phyloP scores from a whole-genome alignment of 2,113 vertebrate genomes.

The Semicossyphus pulcher region DNA sequence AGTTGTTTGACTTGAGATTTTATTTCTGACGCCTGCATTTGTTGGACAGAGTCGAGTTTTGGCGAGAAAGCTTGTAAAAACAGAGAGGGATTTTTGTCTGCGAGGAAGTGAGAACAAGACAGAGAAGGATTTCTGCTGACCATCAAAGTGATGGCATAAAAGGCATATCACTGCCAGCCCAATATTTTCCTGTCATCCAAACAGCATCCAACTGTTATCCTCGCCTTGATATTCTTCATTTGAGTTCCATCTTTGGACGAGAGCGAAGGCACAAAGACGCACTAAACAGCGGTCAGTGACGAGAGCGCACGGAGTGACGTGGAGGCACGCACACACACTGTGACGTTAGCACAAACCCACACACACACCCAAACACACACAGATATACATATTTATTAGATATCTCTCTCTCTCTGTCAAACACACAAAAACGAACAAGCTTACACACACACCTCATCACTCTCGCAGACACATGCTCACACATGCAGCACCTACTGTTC shows the following conservation, averaged over 20 bases:
- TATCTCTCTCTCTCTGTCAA: slow-evolving; percentile 3
- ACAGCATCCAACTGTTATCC: slow-evolving; percentile 47
- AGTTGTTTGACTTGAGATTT: slow-evolving; percentile 7
- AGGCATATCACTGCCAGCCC: slow-evolving; percentile 59
- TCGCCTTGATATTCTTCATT: slow-evolving; percentile 43
- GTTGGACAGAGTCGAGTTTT: slow-evolving; percentile 7
- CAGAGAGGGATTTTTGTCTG: slow-evolving; percentile 15
- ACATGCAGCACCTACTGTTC: slow-evolving; percentile 14
- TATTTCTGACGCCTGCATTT: slow-evolving; percentile 7
- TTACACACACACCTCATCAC: slow-evolving; percentile 21
- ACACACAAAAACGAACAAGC: neutral
- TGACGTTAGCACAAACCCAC: slow-evolving; percentile 9
- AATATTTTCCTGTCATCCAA: slow-evolving; percentile 61
- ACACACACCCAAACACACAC: neutral
- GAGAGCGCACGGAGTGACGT: neutral
- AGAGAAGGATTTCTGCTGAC: slow-evolving; percentile 24
- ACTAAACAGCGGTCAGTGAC: neutral
- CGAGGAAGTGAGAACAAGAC: slow-evolving; percentile 46
- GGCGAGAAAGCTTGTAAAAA: slow-evolving; percentile 21
- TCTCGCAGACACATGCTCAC: slow-evolving; percentile 17
- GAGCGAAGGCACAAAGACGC: slow-evolving; percentile 15
- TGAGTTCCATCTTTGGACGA: slow-evolving; percentile 42
- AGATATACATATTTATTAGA: slow-evolving; percentile 46
- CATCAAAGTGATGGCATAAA: slow-evolving; percentile 67
- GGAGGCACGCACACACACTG: neutral